A percentile compares a stretch with the other conserved stretches of the same genome.
Conservation (phyloP, 2,113 vertebrate genomes). For the Dermatemys mawii region DNA sequence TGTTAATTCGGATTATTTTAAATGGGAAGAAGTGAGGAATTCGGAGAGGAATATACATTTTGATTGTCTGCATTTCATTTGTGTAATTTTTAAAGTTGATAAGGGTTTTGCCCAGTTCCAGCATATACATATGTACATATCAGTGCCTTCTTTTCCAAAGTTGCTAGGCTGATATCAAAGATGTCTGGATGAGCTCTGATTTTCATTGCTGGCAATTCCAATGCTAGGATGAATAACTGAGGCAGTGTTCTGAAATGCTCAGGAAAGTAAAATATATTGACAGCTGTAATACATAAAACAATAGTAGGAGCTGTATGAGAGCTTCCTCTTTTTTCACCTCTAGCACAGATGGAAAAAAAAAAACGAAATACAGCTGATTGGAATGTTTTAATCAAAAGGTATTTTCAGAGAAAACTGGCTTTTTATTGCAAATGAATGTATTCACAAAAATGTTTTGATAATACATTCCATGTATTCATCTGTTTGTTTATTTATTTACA, state of each 20-base stretch:
- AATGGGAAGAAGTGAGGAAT: neutral
- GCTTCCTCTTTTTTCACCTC: neutral
- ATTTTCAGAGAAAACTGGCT: neutral
- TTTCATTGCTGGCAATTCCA: neutral
- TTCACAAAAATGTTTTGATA: neutral
- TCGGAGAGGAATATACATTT: neutral
- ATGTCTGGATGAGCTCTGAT: neutral
- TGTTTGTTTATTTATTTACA: neutral
- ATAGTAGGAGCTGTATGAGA: neutral
- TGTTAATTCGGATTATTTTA: neutral
- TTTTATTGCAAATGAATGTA: neutral
- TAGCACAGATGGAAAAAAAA: neutral
- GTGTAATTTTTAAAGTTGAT: neutral
- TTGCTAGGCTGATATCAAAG: neutral
- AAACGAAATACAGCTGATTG: neutral
- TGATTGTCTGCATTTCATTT: neutral
- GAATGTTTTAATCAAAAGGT: neutral
- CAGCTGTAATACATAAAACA: neutral
- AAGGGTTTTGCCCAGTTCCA: rapidly evolving
- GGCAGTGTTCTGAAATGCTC: neutral
- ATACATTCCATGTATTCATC: neutral
- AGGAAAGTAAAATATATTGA: neutral
- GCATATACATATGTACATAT: neutral
- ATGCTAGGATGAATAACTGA: neutral
- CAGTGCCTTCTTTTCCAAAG: neutral